These are phyloP conservation scores for Dermochelys coriacea DNA, from an alignment of 2,797 vertebrate species.

Conservation along the genomic window DNA sequence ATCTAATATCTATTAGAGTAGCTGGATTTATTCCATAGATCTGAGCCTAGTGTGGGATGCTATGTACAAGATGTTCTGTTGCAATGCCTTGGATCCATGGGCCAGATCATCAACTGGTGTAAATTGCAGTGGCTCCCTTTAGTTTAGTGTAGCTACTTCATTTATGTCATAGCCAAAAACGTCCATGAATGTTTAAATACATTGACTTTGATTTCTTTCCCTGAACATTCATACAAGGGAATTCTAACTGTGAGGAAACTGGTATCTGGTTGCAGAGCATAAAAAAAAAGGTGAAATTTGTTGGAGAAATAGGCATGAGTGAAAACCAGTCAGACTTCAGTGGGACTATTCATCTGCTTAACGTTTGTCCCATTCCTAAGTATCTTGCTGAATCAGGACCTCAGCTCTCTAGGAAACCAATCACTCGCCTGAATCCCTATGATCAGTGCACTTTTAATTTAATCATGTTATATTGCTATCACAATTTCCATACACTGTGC, in stretches of 20 bases:
- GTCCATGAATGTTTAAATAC: neutral
- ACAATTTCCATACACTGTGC: neutral
- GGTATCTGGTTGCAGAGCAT: neutral
- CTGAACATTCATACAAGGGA: neutral
- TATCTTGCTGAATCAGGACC: neutral
- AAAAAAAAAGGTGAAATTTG: neutral
- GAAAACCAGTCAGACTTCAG: neutral
- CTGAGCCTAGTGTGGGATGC: slow-evolving; percentile 1
- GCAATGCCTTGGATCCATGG: neutral
- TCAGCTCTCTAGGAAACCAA: neutral
- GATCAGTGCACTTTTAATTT: neutral
- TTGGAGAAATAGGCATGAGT: neutral
- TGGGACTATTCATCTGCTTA: neutral
- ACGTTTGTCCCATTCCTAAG: neutral
- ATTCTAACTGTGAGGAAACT: neutral
- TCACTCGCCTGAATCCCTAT: fast-evolving
- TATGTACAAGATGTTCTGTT: neutral
- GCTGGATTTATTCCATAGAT: neutral
- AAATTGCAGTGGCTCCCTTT: neutral
- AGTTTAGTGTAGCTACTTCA: neutral
- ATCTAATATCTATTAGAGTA: too few species aligned
- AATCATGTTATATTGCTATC: neutral
- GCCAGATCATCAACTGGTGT: fast-evolving
- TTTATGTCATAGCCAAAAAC: neutral
- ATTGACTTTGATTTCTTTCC: neutral